Percentiles rank a stretch among this genome's conserved stretches.
Evolutionary conservation across 2,888 invertebrate genomes (phyloP).

Genomic region (Bugula neritina): DNA sequence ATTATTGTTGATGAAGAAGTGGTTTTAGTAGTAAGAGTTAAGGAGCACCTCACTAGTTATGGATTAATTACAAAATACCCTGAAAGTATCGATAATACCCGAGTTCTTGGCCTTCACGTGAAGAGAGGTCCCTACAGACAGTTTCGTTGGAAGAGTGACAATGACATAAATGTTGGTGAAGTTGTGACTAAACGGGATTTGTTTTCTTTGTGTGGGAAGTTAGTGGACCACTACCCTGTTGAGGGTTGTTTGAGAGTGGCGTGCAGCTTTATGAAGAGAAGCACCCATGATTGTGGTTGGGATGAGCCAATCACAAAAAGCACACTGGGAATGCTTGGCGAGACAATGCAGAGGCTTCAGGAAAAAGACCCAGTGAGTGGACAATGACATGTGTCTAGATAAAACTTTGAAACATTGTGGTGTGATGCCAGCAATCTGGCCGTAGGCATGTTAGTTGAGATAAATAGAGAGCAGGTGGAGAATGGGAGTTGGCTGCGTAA

Average conservation of each 20-base stretch:
- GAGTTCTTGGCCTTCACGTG: neutral
- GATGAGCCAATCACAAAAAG: neutral
- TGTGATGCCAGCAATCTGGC: conserved; percentile 7
- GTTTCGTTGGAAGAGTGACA: neutral
- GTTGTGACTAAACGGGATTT: neutral
- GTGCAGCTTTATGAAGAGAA: neutral
- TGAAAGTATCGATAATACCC: neutral
- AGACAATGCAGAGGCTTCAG: neutral
- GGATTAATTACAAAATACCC: neutral
- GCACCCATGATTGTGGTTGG: conserved; percentile 6
- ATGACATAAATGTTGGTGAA: neutral
- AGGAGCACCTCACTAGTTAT: neutral
- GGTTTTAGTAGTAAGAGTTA: neutral
- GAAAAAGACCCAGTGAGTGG: neutral
- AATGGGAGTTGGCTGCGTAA: neutral
- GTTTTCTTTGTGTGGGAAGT: neutral
- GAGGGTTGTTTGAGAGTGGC: neutral
- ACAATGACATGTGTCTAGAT: neutral
- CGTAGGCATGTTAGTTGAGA: neutral
- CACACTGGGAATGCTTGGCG: neutral
- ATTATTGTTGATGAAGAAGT: neutral
- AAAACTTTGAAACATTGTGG: neutral
- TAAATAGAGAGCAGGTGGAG: neutral
- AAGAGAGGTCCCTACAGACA: neutral
- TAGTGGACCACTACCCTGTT: neutral